These are phyloP conservation scores for Argynnis bischoffii DNA, from an alignment of 2,888 invertebrate species.

Conservation along the genomic window DNA sequence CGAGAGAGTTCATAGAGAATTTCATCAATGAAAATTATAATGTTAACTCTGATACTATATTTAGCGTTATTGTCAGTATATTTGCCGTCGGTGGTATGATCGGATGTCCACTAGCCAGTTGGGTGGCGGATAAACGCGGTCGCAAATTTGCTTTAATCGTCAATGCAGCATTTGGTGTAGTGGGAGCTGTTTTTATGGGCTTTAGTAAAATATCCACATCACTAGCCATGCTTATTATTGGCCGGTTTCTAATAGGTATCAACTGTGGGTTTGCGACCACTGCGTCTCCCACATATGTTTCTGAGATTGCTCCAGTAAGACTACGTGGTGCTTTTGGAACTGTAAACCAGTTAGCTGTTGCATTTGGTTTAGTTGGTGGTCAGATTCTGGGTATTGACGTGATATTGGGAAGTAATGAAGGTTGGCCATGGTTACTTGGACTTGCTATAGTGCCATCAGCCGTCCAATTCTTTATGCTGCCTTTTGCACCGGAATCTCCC, in stretches of 20 bases:
- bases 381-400: conserved; percentile 75
- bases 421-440: conserved; percentile 77
- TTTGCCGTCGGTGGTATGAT: conserved; percentile 91
- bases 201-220: conserved; percentile 84
- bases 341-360: conserved; percentile 76
- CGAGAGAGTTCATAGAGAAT: conserved; percentile 83
- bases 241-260: conserved; percentile 88
- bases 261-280: conserved; percentile 85
- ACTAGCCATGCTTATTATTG: conserved; percentile 87
- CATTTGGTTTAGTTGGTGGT: conserved; percentile 68
- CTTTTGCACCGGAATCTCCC: conserved; percentile 74
- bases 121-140: conserved; percentile 86
- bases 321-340: conserved; percentile 77
- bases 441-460: conserved; percentile 69
- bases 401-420: conserved; percentile 70
- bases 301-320: conserved; percentile 71
- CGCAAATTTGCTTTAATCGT: conserved; percentile 85
- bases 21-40: conserved; percentile 83
- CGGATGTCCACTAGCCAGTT: conserved; percentile 89
- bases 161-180: conserved; percentile 84
- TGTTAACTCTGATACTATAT: conserved; percentile 76
- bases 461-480: conserved; percentile 67
- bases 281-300: conserved; percentile 77
- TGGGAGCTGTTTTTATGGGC: conserved; percentile 86
- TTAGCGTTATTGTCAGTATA: conserved; percentile 87